Evolutionary conservation across 2,113 vertebrate genomes (phyloP).

Genomic region (Trachemys scripta): DNA sequence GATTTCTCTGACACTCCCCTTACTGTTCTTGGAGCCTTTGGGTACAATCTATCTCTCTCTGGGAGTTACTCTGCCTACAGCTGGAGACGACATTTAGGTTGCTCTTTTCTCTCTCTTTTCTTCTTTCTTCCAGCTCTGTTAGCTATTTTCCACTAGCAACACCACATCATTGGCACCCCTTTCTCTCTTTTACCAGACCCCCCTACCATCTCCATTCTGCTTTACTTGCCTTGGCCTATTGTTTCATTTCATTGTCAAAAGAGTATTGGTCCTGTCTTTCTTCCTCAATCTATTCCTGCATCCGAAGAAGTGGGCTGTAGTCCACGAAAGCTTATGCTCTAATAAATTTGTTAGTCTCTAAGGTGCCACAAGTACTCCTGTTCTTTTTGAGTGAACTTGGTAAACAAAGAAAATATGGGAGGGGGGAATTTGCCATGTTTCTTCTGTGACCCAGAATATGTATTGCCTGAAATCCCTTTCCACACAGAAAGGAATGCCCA

Average conservation of each 20-base stretch:
- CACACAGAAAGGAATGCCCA: constrained; percentile 44
- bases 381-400: neutral
- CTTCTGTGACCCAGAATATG: constrained; percentile 18
- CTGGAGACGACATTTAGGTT: neutral
- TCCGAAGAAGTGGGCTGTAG: too few relatives aligned
- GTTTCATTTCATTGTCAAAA: constrained; percentile 23
- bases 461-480: constrained; percentile 49
- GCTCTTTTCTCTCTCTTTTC: neutral
- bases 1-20: neutral
- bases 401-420: neutral
- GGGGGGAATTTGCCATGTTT: constrained; percentile 21
- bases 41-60: neutral
- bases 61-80: neutral
- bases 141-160: constrained; percentile 9
- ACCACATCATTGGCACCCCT: neutral
- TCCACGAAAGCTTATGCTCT: too few relatives aligned
- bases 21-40: neutral
- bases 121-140: neutral
- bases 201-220: neutral
- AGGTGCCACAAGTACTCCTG: too few relatives aligned
- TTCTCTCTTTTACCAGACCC: neutral
- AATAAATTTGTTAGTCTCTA: too few relatives aligned
- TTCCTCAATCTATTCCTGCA: neutral
- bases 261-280: constrained; percentile 2
- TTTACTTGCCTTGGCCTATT: neutral